Base-by-base conservation (phyloP, 2,113 vertebrate genomes). In the Rhinoptilus africanus region DNA sequence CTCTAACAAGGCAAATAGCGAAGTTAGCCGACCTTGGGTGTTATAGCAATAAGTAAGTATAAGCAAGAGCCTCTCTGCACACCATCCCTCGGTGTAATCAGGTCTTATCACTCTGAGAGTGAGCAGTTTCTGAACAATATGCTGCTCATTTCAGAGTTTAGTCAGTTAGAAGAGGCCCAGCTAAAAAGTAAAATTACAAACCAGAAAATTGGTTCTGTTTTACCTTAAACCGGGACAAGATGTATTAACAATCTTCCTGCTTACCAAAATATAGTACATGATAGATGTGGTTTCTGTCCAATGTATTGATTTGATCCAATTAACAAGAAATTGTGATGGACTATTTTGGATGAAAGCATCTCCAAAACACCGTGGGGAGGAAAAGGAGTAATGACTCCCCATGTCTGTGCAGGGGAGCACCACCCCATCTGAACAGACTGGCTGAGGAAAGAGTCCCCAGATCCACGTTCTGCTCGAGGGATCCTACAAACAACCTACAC, bases 401-500 rank as follows among this genome's bases (percentile, higher is more conserved):
- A 0, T 3, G 11, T 39, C 47, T 23, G 34, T 10, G 20, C 8
- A 8, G 24, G 28, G 47, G 39, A 64, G 73, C 39, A 23, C 0
- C 2, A 39, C 54, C n/a, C 50, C 10, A 1, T 14, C 68, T 43
- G n/a, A 75, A 18, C 0, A 39, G 39, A 16, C 51, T 17, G 30
- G n/a, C 17, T 8, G 7, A 73, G 24, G 64, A 66, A 68, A 53
- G 5, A 72, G 54, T 32, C 6, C n/a, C 7, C 14, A 35, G 37
- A 54, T 26, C 28, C 50, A 28, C 5, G 6, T 47, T 17, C 41
- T 41, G 32, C 35, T 50, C 1, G 1, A 72, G 30, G 64, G 41
- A 67, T 30, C 35, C 63, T 10, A 27, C 30, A 37, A 41, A 37
- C 30, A 48, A 41, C 34, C 14, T 5, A 12, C 1, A 1, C 34